Percentiles rank a stretch among this genome's conserved stretches.
Evolutionary conservation across 2,797 vertebrate species (phyloP).

Genomic region (Pseudomugil tenellus): DNA sequence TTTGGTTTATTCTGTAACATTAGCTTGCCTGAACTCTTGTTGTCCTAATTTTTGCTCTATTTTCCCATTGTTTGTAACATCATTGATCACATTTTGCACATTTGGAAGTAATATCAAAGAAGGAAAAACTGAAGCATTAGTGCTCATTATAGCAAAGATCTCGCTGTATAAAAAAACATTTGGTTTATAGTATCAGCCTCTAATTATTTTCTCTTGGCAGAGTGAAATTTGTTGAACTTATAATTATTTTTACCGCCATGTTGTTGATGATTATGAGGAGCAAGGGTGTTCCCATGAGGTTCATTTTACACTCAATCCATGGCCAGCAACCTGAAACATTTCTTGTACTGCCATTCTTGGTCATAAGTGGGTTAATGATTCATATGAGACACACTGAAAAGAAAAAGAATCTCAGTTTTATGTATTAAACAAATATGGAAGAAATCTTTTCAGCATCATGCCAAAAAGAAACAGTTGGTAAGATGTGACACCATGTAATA

Average conservation of each 20-base stretch:
- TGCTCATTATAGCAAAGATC: background rate
- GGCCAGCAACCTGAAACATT: too few species aligned
- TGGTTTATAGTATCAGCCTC: background rate
- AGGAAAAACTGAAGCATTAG: background rate
- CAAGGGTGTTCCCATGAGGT: background rate
- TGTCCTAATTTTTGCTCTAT: background rate
- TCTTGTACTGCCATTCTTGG: too few species aligned
- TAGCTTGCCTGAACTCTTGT: background rate
- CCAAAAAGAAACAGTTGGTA: background rate
- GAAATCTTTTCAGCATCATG: background rate
- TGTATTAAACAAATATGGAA: background rate
- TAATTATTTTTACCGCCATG: background rate
- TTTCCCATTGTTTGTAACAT: background rate
- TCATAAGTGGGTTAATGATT: background rate
- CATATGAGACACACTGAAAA: background rate
- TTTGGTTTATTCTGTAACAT: slow-evolving; percentile 4
- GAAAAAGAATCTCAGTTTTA: background rate
- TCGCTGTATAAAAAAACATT: background rate
- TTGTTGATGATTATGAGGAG: background rate
- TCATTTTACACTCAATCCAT: too few species aligned
- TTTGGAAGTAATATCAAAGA: background rate
- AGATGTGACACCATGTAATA: background rate
- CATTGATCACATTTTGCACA: background rate
- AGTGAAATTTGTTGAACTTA: background rate
- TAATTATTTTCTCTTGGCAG: background rate